Percentiles rank a stretch among this genome's conserved stretches.
Evolutionary conservation across 2,888 invertebrate genomes (phyloP).

Genomic region (Agriopis aurantiaria): DNA sequence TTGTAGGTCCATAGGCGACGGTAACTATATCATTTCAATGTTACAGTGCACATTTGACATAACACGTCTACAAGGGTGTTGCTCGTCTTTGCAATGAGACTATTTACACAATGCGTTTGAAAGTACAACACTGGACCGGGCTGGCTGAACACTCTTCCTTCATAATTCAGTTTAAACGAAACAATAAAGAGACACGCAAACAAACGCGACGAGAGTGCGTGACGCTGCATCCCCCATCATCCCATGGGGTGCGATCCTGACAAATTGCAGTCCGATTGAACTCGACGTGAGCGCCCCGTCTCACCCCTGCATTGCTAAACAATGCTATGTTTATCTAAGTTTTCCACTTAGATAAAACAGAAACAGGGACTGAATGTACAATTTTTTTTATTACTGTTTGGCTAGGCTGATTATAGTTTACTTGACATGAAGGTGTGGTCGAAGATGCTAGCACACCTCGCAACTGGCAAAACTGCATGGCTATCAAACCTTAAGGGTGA

Average conservation of each 20-base stretch:
- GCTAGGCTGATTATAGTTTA: neutral
- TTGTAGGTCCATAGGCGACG: too few species aligned
- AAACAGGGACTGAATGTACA: neutral
- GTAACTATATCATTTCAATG: too few species aligned
- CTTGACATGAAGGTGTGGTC: neutral
- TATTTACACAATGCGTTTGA: neutral
- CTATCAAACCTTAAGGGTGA: too few species aligned
- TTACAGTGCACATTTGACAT: too few species aligned
- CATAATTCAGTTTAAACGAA: constrained; percentile 7
- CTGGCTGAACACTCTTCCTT: neutral
- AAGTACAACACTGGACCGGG: neutral
- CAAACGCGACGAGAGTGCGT: constrained; percentile 33
- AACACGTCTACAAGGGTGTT: too few species aligned
- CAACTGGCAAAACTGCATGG: too few species aligned
- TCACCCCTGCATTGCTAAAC: constrained; percentile 7
- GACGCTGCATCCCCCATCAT: constrained; percentile 14
- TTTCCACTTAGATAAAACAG: neutral
- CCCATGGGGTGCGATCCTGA: constrained; percentile 57
- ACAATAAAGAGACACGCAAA: constrained; percentile 16
- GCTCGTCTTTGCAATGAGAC: neutral
- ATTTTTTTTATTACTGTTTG: neutral
- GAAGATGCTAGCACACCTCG: too few species aligned
- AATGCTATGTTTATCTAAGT: constrained; percentile 17
- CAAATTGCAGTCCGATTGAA: constrained; percentile 74
- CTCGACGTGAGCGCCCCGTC: constrained; percentile 50